Percentiles rank a stretch among this genome's conserved stretches.
Conservation (phyloP, 2,888 invertebrate genomes). For the Tuta absoluta region DNA sequence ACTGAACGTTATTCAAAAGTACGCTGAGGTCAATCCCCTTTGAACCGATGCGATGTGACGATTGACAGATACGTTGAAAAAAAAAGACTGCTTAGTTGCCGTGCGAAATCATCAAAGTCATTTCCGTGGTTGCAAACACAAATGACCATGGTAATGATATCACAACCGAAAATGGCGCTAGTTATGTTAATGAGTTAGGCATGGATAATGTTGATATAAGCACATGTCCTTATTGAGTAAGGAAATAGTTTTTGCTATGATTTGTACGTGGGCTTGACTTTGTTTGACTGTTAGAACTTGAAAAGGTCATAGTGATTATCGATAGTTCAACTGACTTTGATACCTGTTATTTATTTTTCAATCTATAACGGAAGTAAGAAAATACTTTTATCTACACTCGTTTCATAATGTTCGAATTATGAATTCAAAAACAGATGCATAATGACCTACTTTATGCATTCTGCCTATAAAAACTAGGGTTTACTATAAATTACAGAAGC, state of each 20-base stretch:
- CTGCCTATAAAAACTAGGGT: too few species aligned
- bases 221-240: slow-evolving; percentile 7
- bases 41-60: slow-evolving; percentile 41
- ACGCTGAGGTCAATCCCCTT: slow-evolving; percentile 52
- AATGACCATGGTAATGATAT: slow-evolving; percentile 16
- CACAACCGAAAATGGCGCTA: neutral
- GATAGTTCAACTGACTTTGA: neutral
- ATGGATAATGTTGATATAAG: slow-evolving; percentile 3
- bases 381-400: too few species aligned
- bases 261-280: neutral
- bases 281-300: neutral
- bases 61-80: slow-evolving; percentile 14
- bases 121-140: slow-evolving; percentile 2
- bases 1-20: slow-evolving; percentile 45
- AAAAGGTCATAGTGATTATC: neutral
- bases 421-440: too few species aligned
- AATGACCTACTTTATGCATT: too few species aligned
- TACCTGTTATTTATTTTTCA: neutral
- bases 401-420: too few species aligned
- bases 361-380: neutral
- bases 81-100: neutral
- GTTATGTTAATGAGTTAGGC: slow-evolving; percentile 8
- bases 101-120: slow-evolving; percentile 7
- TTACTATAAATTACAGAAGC: too few species aligned
- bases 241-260: slow-evolving; percentile 2